Base-by-base conservation (phyloP, 2,888 invertebrate genomes). In the Ennomos fuscantarius region DNA sequence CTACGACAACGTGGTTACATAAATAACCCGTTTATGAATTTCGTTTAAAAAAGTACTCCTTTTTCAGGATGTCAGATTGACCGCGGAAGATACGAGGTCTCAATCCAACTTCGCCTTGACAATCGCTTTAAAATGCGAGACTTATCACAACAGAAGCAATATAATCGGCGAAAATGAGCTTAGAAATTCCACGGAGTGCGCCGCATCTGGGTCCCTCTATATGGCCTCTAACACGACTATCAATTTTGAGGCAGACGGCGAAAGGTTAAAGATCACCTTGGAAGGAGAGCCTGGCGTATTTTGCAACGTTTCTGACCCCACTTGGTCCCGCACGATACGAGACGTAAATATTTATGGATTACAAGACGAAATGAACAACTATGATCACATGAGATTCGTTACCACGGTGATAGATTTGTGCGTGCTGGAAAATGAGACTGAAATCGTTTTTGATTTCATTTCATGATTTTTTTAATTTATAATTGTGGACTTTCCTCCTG, bases 331-430 rank as follows among this genome's bases (percentile, higher is more conserved):
- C 10, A 58, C 42, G 1, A 68, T 92, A 1, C 65, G 60, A 37
- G 74, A 81, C 55, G 64, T 92, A 8, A 77, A 69, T 13, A 70
- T 92, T 6, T 93, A 85, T 51, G 92, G 92, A 6, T 74, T 93
- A 6, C 71, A 79, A 33, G 72, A 78, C 8, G 70, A 76, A 41
- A 46, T 79, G 8, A 92, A 92, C 58, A 91, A 92, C 68, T 94
- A 78, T 46, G 92, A 92, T 63, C 64, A 85, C 44, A 69, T 79
- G 49, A 82, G 69, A 65, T 56, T 73, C 39, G 58, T 86, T 5
- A 52, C n/a, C 9, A 55, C 56, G 0, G 60, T 55, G 5, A 73
- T 86, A 37, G 68, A 87, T 65, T 73, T 92, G 33, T 90, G 91
- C 59, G 39, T 63, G 40, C 66, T 87, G 9, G 43, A 66, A 56